Base-by-base conservation (phyloP, 2,797 vertebrate species). In the Paguma larvata region DNA sequence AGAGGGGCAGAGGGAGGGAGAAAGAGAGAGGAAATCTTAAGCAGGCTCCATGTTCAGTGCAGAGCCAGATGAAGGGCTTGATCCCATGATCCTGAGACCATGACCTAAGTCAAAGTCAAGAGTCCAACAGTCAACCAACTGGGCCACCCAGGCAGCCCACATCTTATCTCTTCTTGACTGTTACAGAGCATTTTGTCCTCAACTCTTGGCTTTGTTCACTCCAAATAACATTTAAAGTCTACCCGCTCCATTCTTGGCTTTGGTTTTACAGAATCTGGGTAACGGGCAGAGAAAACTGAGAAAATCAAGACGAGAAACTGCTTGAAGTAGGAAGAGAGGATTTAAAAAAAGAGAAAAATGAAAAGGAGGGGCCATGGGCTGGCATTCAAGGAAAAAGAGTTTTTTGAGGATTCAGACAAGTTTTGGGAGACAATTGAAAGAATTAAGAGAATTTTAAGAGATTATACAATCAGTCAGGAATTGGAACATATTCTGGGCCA, bases 361-460 rank as follows among this genome's bases (percentile, higher is more conserved):
- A 65, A 87, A 94, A 92, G 19, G 48, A 78, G 44, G 13, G 1
- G 14, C 5, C 5, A 13, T 11, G 10, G 67, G 1, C 23, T 70
- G 5, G 2, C 63, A 56, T 67, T 93, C 38, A 46, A 34, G 5
- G 11, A 3, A 7, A 83, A 67, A 11, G 44, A 21, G 53, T 25
- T 27, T 70, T 79, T 46, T 23, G 48, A 94, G 41, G 51, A 5
- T 90, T 96, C 3, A 82, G 19, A 68, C 15, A 56, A n/a, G 16
- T 15, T 95, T 83, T 14, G 3, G 59, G 73, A 38, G 25, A 67
- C 53, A 53, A 27, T 0, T 59, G 13, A 18, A 92, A 78, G 23
- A 73, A 67, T 21, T 62, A 12, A 89, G 62, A 96, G 53, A 77
- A 77, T 46, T 96, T 84, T 90, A 85, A 85, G 38, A 85, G 72